Evolutionary conservation across 2,888 invertebrate species (phyloP).

Genomic region (Tuberolachnus salignus): DNA sequence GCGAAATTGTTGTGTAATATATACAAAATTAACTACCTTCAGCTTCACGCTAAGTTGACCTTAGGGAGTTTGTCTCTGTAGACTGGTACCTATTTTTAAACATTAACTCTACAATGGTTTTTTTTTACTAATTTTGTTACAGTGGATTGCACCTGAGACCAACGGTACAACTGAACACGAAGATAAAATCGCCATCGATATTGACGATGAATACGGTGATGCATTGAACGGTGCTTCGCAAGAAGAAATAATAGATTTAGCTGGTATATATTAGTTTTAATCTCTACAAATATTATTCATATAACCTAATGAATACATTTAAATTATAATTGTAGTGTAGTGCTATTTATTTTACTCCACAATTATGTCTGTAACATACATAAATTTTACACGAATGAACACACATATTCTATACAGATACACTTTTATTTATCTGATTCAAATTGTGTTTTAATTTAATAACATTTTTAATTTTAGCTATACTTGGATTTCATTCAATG

Average conservation of each 20-base stretch:
- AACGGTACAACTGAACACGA: constrained; percentile 81
- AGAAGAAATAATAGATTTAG: constrained; percentile 98
- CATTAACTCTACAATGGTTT: constrained; percentile 22
- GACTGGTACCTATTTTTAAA: not conserved
- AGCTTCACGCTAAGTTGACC: not conserved
- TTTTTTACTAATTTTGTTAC: constrained; percentile 61
- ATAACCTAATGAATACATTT: not conserved
- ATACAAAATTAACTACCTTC: constrained; percentile 28
- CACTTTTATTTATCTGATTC: constrained; percentile 1
- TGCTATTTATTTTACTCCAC: not conserved
- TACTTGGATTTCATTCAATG: constrained; percentile 99
- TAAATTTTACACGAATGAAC: not conserved
- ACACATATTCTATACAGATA: not conserved
- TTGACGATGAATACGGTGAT: constrained; percentile 91
- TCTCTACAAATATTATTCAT: not conserved
- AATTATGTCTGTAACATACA: not conserved
- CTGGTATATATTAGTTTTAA: constrained; percentile 67
- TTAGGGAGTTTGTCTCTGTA: not conserved
- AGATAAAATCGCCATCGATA: constrained; percentile 90
- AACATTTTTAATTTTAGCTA: constrained; percentile 71
- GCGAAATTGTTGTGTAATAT: constrained; percentile 27
- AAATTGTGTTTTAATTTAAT: constrained; percentile 18
- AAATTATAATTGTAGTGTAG: not conserved
- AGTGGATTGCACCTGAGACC: constrained; percentile 77
- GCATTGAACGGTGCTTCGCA: constrained; percentile 88